Base-by-base conservation (phyloP, 2,888 invertebrate genomes). In the Chymomyza amoena region DNA sequence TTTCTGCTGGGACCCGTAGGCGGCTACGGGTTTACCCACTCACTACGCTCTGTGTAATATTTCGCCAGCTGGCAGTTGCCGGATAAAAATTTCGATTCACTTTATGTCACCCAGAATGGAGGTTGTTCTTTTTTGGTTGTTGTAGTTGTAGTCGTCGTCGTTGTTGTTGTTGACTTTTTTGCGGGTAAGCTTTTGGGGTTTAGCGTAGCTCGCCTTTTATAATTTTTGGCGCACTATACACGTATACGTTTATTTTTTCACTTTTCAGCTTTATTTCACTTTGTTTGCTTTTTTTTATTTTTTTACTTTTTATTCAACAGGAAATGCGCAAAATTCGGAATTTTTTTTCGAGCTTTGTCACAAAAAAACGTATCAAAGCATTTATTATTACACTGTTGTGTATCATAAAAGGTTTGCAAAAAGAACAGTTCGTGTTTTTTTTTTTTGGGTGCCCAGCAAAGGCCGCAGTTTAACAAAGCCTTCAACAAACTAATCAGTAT, bases 321-420 rank as follows among this genome's bases (percentile, higher is more conserved):
- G 68, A 76, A 64, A 61, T 68, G 59, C 66, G 56, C 70, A 68
- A 68, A 60, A 70, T 67, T 70, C 68, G 66, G 66, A 78, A 69
- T 69, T 72, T 75, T 78, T 68, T 79, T 69, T 25, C 25, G 25
- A 56, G 69, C 54, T 69, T 59, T 16, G 59, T 18, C 70, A 70
- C 54, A 71, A 66, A 75, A 69, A 45, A 45, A 66, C 66, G 68
- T 64, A 71, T 60, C 54, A 45, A 45, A 56, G 67, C 74, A 77
- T 79, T 74, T 69, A 79, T 82, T 79, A 79, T 70, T 70, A 64
- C 39, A 45, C 13, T 13, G 39, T 45, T 13, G 39, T 45, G 39
- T 45, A 13, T 15, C 13, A 45, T 13, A 45, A 45, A 45, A 45
- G 10, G 13, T 45, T 25, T 25, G 25, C 25, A 25, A 25, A 25